phyloP scores from a whole-genome alignment of 1,140 invertebrate genomes.

The Lepidotrigona ventralis region DNA sequence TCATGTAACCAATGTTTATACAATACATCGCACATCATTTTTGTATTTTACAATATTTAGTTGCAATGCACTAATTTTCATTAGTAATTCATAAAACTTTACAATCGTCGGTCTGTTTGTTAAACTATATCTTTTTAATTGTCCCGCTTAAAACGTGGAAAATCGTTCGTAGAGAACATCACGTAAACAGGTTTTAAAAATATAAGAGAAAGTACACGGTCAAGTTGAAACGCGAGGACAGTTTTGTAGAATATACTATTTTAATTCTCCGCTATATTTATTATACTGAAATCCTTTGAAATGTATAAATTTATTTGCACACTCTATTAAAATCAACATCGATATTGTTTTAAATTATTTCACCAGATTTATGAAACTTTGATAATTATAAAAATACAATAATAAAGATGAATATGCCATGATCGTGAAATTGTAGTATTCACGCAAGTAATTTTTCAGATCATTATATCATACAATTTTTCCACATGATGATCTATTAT shows the following conservation, averaged over 20 bases:
- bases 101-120: background rate
- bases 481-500: background rate
- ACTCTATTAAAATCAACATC: background rate
- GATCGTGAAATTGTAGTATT: background rate
- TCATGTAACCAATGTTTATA: background rate
- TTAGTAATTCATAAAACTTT: background rate
- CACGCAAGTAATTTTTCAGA: background rate
- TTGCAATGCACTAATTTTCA: background rate
- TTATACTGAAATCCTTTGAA: background rate
- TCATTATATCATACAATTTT: no score
- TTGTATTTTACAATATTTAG: background rate
- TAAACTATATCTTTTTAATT: background rate
- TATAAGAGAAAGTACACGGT: slow-evolving; percentile 23
- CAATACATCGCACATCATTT: background rate
- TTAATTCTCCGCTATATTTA: background rate
- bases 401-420: background rate
- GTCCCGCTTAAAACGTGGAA: background rate
- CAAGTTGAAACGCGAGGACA: slow-evolving; percentile 19
- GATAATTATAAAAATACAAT: background rate
- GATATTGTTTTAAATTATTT: background rate
- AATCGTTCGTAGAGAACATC: background rate
- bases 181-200: background rate
- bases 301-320: background rate
- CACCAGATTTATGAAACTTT: background rate
- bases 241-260: background rate